These are phyloP conservation scores for Gonocerus acuteangulatus DNA, from an alignment of 2,888 invertebrate species.

Conservation along the genomic window DNA sequence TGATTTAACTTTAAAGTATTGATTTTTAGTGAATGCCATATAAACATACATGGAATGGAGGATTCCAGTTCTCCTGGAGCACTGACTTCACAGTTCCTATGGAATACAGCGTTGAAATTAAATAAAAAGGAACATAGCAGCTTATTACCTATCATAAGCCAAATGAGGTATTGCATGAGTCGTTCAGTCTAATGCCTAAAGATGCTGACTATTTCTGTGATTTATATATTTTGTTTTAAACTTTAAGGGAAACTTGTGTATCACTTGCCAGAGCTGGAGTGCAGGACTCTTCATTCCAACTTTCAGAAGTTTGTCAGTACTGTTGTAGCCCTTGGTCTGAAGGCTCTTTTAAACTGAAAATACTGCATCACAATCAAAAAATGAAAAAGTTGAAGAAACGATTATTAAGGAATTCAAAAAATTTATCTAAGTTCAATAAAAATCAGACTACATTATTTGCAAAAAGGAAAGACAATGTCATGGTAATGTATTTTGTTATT, in stretches of 20 bases:
- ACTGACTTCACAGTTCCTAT: too few species aligned
- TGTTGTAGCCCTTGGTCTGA: background rate
- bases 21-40: too few species aligned
- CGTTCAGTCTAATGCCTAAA: too few species aligned
- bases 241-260: background rate
- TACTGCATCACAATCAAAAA: background rate
- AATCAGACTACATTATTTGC: background rate
- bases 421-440: background rate
- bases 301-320: background rate
- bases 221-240: background rate
- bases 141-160: too few species aligned
- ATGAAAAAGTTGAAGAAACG: background rate
- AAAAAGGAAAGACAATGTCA: background rate
- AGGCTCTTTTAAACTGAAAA: background rate
- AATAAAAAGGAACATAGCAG: too few species aligned
- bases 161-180: too few species aligned
- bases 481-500: background rate
- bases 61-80: too few species aligned
- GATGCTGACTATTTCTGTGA: too few species aligned
- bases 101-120: too few species aligned
- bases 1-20: too few species aligned
- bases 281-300: background rate
- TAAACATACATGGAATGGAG: too few species aligned
- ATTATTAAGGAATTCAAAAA: background rate
- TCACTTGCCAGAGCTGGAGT: background rate